Conservation (phyloP, 2,888 invertebrate genomes). For the Drosophila dives region DNA sequence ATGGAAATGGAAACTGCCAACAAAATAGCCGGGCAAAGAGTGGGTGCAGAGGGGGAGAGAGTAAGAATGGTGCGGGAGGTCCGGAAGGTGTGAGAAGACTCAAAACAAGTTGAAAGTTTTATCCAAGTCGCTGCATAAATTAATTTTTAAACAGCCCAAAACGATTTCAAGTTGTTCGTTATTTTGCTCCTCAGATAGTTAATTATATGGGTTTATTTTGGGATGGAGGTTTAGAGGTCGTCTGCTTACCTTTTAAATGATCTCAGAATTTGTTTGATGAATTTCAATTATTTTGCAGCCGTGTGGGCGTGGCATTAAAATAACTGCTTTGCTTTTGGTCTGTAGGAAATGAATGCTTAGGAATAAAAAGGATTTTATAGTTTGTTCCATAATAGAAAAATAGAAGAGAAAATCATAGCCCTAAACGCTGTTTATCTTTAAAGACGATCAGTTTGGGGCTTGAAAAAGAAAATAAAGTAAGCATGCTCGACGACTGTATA, state of each 20-base stretch:
- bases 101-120: conserved; percentile 31
- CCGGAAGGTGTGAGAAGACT: neutral
- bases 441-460: neutral
- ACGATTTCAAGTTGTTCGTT: conserved; percentile 28
- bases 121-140: conserved; percentile 67
- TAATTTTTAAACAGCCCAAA: conserved; percentile 64
- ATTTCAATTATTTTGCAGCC: conserved; percentile 18
- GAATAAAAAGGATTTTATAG: neutral
- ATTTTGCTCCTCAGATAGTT: conserved; percentile 44
- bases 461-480: too few relatives aligned
- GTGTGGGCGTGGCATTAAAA: neutral
- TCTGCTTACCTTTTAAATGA: conserved; percentile 40
- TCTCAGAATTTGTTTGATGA: conserved; percentile 17
- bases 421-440: neutral
- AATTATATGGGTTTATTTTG: conserved; percentile 58
- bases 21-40: too few relatives aligned
- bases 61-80: too few relatives aligned
- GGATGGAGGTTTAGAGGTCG: neutral
- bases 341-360: neutral
- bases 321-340: neutral
- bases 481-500: too few relatives aligned
- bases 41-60: too few relatives aligned
- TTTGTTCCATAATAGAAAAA: neutral
- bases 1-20: neutral
- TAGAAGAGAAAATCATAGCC: neutral